phyloP scores from a whole-genome alignment of 1,140 invertebrate species.

The Eumaeus atala region DNA sequence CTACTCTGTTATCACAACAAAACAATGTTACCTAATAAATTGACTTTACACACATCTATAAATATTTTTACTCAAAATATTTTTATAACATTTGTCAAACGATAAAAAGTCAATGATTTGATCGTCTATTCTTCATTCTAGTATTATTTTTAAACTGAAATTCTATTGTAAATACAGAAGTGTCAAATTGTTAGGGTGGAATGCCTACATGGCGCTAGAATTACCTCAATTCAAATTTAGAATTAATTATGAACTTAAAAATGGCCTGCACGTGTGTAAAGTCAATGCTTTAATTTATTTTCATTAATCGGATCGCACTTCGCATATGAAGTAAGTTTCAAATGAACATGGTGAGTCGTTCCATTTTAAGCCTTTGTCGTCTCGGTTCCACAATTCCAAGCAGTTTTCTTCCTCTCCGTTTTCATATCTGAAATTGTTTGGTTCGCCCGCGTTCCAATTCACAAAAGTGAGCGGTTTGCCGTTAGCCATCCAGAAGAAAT shows the following conservation, averaged over 20 bases:
- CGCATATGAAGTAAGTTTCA: constrained; percentile 93
- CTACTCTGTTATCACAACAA: constrained; percentile 53
- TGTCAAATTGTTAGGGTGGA: not conserved
- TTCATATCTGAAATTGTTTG: constrained; percentile 93
- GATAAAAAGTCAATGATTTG: not conserved
- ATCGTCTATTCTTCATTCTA: not conserved
- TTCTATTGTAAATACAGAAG: not conserved
- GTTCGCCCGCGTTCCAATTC: constrained; percentile 94
- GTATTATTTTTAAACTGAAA: not conserved
- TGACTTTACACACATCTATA: constrained; percentile 18
- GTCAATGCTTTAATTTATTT: constrained; percentile 7
- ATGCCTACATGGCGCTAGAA: not conserved
- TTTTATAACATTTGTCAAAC: not conserved
- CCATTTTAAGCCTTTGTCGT: constrained; percentile 93
- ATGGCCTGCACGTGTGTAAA: constrained; percentile 25
- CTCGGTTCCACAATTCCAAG: constrained; percentile 91
- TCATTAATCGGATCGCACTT: constrained; percentile 79
- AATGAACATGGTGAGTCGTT: constrained; percentile 94
- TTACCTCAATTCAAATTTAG: not conserved
- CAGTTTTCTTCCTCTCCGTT: constrained; percentile 95
- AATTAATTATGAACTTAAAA: not conserved
- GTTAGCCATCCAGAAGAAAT: constrained; percentile 94
- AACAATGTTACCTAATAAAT: constrained; percentile 29
- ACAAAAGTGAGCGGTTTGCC: constrained; percentile 91
- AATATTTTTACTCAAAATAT: not conserved